Percentiles rank a stretch among this genome's conserved stretches.
Evolutionary conservation across 2,113 vertebrate species (phyloP).

Genomic region (Amia ocellicauda): DNA sequence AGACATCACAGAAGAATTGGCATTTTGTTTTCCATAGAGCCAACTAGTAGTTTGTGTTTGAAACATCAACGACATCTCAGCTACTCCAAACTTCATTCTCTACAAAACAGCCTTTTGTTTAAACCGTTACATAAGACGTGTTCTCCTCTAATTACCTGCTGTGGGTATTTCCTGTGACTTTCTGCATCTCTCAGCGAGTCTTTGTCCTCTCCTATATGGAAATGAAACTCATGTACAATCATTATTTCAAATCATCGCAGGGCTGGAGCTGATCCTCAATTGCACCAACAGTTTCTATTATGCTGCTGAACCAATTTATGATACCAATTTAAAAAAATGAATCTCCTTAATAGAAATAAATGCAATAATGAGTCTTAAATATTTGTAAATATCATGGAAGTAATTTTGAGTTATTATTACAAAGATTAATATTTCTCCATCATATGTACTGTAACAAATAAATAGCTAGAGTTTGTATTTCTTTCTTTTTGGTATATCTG

Average conservation of each 20-base stretch:
- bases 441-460: no score
- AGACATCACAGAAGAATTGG: no score
- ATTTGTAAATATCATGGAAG: no score
- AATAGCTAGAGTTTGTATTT: no score
- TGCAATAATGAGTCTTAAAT: no score
- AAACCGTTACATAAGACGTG: background rate
- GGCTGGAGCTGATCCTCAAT: background rate
- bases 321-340: no score
- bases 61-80: background rate
- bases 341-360: no score
- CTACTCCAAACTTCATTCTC: background rate
- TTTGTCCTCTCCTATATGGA: background rate
- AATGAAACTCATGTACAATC: background rate
- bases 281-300: background rate
- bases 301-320: background rate
- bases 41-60: no score
- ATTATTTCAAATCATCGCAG: background rate
- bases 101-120: background rate
- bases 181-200: background rate
- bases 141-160: background rate
- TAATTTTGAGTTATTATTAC: no score
- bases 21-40: no score
- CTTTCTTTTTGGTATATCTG: no score
- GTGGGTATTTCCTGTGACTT: background rate
- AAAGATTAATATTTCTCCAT: no score